Base-by-base conservation (phyloP, 1,140 invertebrate genomes). In the Brachionus plicatilis region DNA sequence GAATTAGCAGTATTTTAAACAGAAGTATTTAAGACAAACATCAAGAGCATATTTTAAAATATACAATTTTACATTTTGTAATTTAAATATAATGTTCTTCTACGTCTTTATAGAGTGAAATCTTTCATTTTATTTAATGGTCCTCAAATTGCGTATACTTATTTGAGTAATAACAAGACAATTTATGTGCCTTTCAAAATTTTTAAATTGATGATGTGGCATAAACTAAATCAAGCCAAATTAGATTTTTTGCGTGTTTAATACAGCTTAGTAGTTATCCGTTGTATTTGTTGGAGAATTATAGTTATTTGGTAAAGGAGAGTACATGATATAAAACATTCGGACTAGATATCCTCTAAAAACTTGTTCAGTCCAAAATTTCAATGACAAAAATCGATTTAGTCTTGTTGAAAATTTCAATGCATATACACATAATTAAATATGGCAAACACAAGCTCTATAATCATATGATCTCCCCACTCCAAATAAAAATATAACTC, bases 271-370 rank as follows among this genome's bases (percentile, higher is more conserved):
- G 17, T 14, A 17, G 17, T 17, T 53, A 53, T 14, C 20, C 20
- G 53, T 11, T 20, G 17, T 60, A 11, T 60, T 60, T 60, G 53
- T 60, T 9, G 53, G n/a, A 60, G 53, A 60, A 72, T 72, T 72
- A 72, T 20, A 43, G 41, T 20, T 72, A 72, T 72, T 72, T 72
- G 43, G 14, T 43, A 72, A 72, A 72, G 68, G 68, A 72, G 33
- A 45, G 41, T 20, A 45, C 4, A 43, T 33, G 43, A 43, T 43
- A 12, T 17, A 33, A 20, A 43, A 43, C 17, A 43, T 72, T 72
- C 43, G 68, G 24, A 72, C 68, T 72, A 41, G 37, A 45, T 72
- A 45, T 72, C 33, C n/a, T 17, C 68, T 9, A 20, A 43, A 12
- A 43, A 68, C 20, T 43, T 20, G n/a, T 9, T 41, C 2, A 17